phyloP scores from a whole-genome alignment of 1,140 invertebrate species.

The Magallana angulata region DNA sequence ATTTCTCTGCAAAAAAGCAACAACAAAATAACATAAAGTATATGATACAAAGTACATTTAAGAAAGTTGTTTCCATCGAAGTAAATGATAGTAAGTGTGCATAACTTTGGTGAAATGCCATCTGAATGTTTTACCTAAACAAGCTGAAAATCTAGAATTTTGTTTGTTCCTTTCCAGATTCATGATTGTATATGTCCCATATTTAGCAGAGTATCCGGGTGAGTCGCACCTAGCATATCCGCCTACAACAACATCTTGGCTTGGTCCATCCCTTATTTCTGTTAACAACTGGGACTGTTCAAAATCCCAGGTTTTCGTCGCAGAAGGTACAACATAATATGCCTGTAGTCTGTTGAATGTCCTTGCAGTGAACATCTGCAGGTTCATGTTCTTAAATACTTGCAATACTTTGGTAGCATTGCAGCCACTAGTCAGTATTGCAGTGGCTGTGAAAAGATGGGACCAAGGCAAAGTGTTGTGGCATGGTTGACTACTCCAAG shows the following conservation, averaged over 20 bases:
- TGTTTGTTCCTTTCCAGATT: conserved; percentile 45
- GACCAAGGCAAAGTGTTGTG: conserved; percentile 43
- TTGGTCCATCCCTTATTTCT: background rate
- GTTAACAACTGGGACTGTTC: background rate
- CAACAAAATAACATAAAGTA: no score
- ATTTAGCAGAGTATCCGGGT: conserved; percentile 55
- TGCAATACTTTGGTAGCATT: conserved; percentile 30
- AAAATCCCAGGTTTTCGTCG: background rate
- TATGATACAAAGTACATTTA: no score
- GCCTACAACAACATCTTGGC: conserved; percentile 31
- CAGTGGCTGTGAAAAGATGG: conserved; percentile 34
- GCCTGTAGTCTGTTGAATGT: conserved; percentile 26
- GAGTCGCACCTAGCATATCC: conserved; percentile 53
- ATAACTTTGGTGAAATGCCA: no score
- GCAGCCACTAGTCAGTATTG: conserved; percentile 41
- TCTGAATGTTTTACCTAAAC: conserved; percentile 46
- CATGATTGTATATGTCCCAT: conserved; percentile 56
- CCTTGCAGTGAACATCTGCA: conserved; percentile 41
- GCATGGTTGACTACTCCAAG: conserved; percentile 35
- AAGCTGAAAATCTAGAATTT: conserved; percentile 48
- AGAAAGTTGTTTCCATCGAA: no score
- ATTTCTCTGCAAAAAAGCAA: conserved; percentile 53
- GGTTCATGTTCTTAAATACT: conserved; percentile 39
- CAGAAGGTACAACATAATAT: conserved; percentile 38
- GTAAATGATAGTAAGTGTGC: no score